Evolutionary conservation across 2,797 vertebrate species (phyloP), one percentile per base, ranked within the genome.

Genomic region (Rhinichthys osculus): DNA sequence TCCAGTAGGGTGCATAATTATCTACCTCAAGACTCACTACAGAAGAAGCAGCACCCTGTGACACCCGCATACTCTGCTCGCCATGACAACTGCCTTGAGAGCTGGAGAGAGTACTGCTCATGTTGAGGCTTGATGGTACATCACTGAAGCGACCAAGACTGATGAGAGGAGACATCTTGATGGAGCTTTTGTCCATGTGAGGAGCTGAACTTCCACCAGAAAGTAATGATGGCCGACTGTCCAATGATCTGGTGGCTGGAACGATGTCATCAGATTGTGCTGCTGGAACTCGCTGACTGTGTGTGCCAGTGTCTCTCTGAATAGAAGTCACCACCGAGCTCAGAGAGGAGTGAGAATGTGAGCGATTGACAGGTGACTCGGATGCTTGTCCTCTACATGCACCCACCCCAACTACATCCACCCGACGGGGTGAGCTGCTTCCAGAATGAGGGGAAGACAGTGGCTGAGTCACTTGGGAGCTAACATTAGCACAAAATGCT

Each of bases 311-410:
- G n/a, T 86, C 66, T 72, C 87, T 91, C 78, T 91, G 90, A 13
- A 38, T 57, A 1, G 92, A 91, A 74, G 86, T 88, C 47, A 93
- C 77, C 0, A 93, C 83, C 3, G 91, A 74, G 78, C 85, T 89
- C 0, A 95, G 82, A 0, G 94, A 91, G 0, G 94, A 93, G 52
- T 94, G 95, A 8, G 95, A 96, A 81, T 90, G 95, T 35, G 95
- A 95, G 23, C 91, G 92, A 78, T 87, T 90, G 1, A 93, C 85
- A 0, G 90, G 82, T 0, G 93, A 94, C 54, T 8, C 54, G 1
- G 38, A 73, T 5, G 86, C 67, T 14, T 84, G 81, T 52, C 78
- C 80, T 76, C 81, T 76, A 35, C 42, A 50, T 1, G 50, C 50
- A 77, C 78, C 71, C 30, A 27, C 33, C 19, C 64, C 82, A 67